These are phyloP conservation scores for Protomyctophum bolini DNA, from an alignment of 2,113 vertebrate genomes.

Conservation along the genomic window DNA sequence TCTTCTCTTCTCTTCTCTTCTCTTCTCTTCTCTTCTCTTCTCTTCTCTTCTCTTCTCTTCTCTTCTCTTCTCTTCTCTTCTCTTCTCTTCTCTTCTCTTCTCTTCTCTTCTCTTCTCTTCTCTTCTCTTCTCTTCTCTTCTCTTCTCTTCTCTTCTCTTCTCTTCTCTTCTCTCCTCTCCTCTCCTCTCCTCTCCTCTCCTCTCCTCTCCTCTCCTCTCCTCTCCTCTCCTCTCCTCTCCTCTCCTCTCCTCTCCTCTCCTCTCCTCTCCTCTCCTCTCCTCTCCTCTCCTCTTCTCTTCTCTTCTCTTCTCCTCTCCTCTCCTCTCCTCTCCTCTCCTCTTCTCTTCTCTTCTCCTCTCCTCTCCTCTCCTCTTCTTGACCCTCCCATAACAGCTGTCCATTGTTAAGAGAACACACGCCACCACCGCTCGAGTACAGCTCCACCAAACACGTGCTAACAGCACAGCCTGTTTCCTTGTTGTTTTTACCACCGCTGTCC, in stretches of 20 bases:
- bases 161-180: background rate
- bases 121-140: background rate
- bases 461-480: background rate
- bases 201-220: background rate
- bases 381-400: background rate
- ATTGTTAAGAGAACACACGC: conserved; percentile 7
- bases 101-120: too few relatives aligned
- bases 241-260: background rate
- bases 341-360: conserved; percentile 1
- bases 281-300: conserved; percentile 14
- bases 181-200: background rate
- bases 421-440: background rate
- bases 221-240: background rate
- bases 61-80: background rate
- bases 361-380: background rate
- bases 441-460: background rate
- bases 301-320: conserved; percentile 1
- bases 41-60: background rate
- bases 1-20: background rate
- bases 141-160: background rate
- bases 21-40: background rate
- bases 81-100: too few relatives aligned
- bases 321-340: background rate
- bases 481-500: too few relatives aligned
- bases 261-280: background rate